phyloP scores from a whole-genome alignment of 2,113 vertebrate genomes.

The Rhipidura dahli region DNA sequence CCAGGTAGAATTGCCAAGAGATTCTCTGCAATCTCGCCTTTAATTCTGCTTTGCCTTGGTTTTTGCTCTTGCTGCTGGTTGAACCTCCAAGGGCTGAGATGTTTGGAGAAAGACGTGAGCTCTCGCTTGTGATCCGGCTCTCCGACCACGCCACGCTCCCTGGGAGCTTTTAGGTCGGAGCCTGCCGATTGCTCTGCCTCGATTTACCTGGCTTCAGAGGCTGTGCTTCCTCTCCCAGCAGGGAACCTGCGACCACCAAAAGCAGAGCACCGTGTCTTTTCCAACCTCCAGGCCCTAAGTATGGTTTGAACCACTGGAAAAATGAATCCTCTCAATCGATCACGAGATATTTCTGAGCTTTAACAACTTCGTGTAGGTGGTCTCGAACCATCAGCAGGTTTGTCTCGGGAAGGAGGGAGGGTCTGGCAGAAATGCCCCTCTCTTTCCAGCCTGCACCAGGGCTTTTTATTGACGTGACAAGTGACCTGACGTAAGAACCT shows the following conservation, averaged over 20 bases:
- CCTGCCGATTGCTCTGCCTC: background rate
- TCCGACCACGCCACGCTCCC: background rate
- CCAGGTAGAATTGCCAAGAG: slow-evolving; percentile 51
- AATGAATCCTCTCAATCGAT: slow-evolving; percentile 5
- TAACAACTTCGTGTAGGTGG: slow-evolving; percentile 9
- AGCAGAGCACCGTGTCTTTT: background rate
- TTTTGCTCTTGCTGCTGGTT: slow-evolving; percentile 56
- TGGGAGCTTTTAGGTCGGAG: background rate
- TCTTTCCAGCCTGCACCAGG: slow-evolving; percentile 25
- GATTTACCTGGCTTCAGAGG: background rate
- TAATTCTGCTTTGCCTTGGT: slow-evolving; percentile 59
- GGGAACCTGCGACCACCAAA: background rate
- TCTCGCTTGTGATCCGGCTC: background rate
- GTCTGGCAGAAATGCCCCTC: background rate
- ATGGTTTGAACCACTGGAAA: slow-evolving; percentile 32
- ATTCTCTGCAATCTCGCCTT: slow-evolving; percentile 41
- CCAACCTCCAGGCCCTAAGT: slow-evolving; percentile 1
- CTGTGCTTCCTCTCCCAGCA: slow-evolving; percentile 5
- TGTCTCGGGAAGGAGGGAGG: background rate
- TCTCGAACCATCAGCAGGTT: background rate
- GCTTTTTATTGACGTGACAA: background rate
- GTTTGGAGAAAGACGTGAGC: background rate
- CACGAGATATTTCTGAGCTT: slow-evolving; percentile 28
- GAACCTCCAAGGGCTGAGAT: slow-evolving; percentile 23
- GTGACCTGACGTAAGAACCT: slow-evolving; percentile 29